Conservation (phyloP, 2,888 invertebrate genomes). For the Bursaphelenchus okinawaensis region DNA sequence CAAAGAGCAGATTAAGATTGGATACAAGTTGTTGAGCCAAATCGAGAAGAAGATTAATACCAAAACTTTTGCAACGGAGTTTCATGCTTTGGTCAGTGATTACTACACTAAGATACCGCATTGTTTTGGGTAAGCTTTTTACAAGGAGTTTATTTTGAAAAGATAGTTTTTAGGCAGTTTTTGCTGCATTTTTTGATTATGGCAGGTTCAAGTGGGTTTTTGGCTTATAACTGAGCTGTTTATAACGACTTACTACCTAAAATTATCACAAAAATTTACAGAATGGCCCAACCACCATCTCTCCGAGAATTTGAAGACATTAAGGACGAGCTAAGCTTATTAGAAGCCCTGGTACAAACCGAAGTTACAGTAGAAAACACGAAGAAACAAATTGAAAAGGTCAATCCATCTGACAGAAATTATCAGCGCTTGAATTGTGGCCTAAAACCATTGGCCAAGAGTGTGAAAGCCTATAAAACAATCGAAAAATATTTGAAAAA, state of each 20-base stretch:
- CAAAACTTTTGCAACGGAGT: conserved; percentile 53
- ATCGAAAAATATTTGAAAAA: conserved; percentile 77
- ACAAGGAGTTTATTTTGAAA: background rate
- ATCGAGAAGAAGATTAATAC: conserved; percentile 57
- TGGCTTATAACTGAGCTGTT: no score
- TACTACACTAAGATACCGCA: conserved; percentile 63
- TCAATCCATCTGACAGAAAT: conserved; percentile 61
- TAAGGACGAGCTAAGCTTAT: conserved; percentile 59
- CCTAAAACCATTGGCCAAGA: conserved; percentile 57
- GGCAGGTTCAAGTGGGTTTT: background rate
- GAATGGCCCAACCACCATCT: conserved; percentile 61
- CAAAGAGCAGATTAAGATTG: conserved; percentile 61
- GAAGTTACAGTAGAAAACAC: conserved; percentile 18
- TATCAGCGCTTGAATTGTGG: conserved; percentile 61
- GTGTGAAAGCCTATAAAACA: conserved; percentile 60
- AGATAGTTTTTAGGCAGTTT: no score
- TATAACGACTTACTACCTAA: no score
- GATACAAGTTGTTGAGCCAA: conserved; percentile 61
- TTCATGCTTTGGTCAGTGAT: conserved; percentile 61
- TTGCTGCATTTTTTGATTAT: no score
- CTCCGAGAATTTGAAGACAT: conserved; percentile 60
- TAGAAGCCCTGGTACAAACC: conserved; percentile 61
- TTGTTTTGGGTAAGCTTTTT: conserved; percentile 60
- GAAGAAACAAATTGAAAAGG: conserved; percentile 20
- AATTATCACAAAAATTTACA: no score